Percentiles rank a stretch among this genome's conserved stretches.
Conservation (phyloP, 2,113 vertebrate genomes). For the Dunckerocampus dactyliophorus region DNA sequence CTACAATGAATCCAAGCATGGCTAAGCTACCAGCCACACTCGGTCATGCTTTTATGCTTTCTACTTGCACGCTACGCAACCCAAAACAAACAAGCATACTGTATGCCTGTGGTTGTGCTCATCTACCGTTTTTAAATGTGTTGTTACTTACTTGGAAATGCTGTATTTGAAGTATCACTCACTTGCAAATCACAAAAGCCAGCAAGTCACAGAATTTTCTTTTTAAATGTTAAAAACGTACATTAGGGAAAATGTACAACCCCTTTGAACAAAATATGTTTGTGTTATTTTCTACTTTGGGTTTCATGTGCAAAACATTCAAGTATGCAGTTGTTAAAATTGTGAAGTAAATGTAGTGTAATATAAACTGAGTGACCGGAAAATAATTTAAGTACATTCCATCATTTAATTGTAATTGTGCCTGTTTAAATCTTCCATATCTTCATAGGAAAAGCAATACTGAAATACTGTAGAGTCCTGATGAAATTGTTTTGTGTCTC, state of each 20-base stretch:
- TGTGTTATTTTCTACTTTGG: too few species aligned
- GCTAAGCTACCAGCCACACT: constrained; percentile 37
- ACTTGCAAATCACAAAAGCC: too few species aligned
- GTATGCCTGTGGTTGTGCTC: background rate
- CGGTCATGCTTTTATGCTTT: constrained; percentile 23
- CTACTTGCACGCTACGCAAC: constrained; percentile 6
- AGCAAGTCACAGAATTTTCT: too few species aligned
- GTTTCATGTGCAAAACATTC: background rate
- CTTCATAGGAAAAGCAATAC: background rate
- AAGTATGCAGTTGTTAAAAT: too few species aligned
- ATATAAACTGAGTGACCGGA: background rate
- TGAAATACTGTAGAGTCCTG: background rate
- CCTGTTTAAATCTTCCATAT: background rate
- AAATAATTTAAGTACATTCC: background rate
- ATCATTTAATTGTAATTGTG: background rate
- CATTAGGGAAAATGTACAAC: background rate
- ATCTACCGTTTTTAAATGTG: background rate
- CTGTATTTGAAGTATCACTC: background rate
- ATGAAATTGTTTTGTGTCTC: background rate
- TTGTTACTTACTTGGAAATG: background rate
- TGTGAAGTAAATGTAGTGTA: background rate
- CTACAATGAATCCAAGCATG: constrained; percentile 32
- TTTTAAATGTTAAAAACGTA: background rate
- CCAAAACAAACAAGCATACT: constrained; percentile 18
- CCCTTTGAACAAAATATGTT: too few species aligned